Evolutionary conservation across 2,797 vertebrate genomes (phyloP).

Genomic region (Platalea minor): DNA sequence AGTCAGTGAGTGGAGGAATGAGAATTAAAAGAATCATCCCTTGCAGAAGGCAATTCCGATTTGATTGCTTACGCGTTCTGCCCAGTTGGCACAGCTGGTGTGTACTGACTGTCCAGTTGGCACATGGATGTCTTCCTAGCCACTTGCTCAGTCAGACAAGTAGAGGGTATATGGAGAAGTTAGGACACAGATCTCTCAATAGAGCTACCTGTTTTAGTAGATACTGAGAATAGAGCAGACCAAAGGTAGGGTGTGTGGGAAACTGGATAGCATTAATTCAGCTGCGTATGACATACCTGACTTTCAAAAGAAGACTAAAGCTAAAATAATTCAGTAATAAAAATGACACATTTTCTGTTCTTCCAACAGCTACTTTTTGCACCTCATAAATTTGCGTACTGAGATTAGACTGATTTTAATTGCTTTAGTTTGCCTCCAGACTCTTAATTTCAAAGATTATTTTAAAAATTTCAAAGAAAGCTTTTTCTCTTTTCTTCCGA

Average conservation of each 20-base stretch:
- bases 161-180: not conserved
- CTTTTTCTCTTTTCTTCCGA: not conserved
- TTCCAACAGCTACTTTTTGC: not conserved
- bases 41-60: not conserved
- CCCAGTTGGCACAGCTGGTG: not conserved
- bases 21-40: not conserved
- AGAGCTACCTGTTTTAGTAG: not conserved
- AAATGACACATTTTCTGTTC: not conserved
- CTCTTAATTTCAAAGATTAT: not conserved
- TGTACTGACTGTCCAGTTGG: not conserved
- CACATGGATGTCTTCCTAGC: not conserved
- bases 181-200: not conserved
- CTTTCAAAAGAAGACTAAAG: not conserved
- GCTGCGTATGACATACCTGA: not conserved
- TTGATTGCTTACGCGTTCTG: not conserved
- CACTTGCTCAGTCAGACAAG: not conserved
- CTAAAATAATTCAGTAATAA: not conserved
- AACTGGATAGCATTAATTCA: not conserved
- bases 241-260: not conserved
- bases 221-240: not conserved
- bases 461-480: not conserved
- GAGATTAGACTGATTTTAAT: not conserved
- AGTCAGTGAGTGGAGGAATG: constrained; percentile 21
- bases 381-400: not conserved
- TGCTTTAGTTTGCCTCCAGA: not conserved